Evolutionary conservation across 2,888 invertebrate genomes (phyloP), one percentile per base, ranked within the genome.

Genomic region (Lycia hirtaria): DNA sequence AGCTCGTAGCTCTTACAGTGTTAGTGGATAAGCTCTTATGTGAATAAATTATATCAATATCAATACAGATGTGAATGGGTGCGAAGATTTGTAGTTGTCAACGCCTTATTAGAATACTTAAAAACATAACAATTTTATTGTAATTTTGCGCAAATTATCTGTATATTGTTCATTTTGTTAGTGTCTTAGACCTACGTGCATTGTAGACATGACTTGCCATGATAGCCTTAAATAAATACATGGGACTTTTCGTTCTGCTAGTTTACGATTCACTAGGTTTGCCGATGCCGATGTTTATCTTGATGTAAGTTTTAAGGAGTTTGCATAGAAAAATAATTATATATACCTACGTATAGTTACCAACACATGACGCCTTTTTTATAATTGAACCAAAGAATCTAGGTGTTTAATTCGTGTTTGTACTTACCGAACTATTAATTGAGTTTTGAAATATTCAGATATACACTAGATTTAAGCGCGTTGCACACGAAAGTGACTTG

Each of bases 381-480:
- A 47, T 40, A 47, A 47, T 51, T 32, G 35, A 35, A 52, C 57
- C 57, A 57, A 57, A 57, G 57, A 57, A 41, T 43, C 28, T 41
- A 50, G 10, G 38, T 55, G 49, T 28, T 37, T 53, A 45, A 9
- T 44, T 44, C 14, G 33, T 17, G 40, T 54, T 20, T 33, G 20
- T 24, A 22, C 28, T 5, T 26, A 20, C 19, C n/a, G 5, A 37
- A 37, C 20, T 37, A 35, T 35, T 17, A 17, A 22, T 22, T 12
- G 12, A 12, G 5, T 12, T 40, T 20, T 40, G 12, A 2, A 14
- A 14, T 28, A 3, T 3, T 12, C 7, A 22, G 7, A 14, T 2
- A 9, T 22, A 22, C 7, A 9, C 2, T 40, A 12, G 14, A 12
- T 22, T 14, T 12, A 22, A 40, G 38, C 5, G 7, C 22, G 0